Conservation (phyloP, 2,797 vertebrate species). For the Chaunax sp. region DNA sequence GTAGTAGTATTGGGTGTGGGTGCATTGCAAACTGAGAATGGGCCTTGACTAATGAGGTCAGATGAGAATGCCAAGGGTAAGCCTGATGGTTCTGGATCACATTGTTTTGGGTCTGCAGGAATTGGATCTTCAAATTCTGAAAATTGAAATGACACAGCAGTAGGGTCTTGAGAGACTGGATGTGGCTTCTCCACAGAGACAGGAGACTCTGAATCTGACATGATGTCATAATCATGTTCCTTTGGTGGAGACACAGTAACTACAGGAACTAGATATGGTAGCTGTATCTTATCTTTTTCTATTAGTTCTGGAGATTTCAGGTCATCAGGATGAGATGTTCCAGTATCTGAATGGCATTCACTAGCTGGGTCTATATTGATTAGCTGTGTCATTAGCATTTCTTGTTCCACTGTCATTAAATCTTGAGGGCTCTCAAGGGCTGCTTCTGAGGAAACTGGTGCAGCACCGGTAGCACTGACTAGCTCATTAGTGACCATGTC, state of each 20-base stretch:
- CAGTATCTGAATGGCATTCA: conserved; percentile 34
- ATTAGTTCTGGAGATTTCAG: conserved; percentile 35
- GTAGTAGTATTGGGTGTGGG: conserved; percentile 30
- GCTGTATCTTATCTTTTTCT: conserved; percentile 47
- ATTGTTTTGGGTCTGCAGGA: conserved; percentile 40
- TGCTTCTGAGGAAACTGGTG: conserved; percentile 30
- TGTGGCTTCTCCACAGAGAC: conserved; percentile 47
- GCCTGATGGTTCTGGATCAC: conserved; percentile 57
- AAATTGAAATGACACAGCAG: conserved; percentile 51
- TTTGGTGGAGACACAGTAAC: conserved; percentile 79
- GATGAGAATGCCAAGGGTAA: conserved; percentile 17
- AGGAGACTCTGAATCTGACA: conserved; percentile 65
- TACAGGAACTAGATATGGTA: conserved; percentile 69
- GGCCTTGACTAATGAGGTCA: conserved; percentile 30
- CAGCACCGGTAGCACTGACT: conserved; percentile 9
- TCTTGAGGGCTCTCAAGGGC: conserved; percentile 27
- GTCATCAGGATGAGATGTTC: conserved; percentile 33
- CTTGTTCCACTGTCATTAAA: conserved; percentile 51
- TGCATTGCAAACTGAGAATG: conserved; percentile 34
- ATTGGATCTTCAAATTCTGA: conserved; percentile 56
- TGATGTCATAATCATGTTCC: conserved; percentile 60
- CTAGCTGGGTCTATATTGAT: conserved; percentile 35
- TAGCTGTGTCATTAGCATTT: conserved; percentile 31
- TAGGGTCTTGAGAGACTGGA: conserved; percentile 45
- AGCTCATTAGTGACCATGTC: conserved; percentile 35